These are phyloP conservation scores for Gonatopus flavifemur DNA, from an alignment of 1,140 invertebrate species.

Conservation along the genomic window DNA sequence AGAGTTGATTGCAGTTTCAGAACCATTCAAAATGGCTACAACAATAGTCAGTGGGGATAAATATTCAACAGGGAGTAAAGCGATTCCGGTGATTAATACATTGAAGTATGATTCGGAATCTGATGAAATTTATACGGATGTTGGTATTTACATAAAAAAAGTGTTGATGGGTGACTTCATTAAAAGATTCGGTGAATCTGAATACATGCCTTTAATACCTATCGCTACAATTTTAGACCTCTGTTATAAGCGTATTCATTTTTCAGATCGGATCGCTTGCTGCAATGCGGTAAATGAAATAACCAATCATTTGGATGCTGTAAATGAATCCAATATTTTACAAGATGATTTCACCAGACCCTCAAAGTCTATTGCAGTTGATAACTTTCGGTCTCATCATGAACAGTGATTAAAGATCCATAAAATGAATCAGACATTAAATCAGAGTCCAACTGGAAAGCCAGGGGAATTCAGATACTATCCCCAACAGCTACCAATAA, in stretches of 20 bases:
- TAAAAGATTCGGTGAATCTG: not conserved
- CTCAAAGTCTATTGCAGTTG: no score
- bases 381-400: not conserved
- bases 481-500: not conserved
- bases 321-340: no score
- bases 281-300: no score
- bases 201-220: not conserved
- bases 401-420: not conserved
- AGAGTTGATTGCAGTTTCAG: slow-evolving; percentile 9
- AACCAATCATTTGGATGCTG: no score
- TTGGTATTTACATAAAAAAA: not conserved
- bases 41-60: slow-evolving; percentile 25
- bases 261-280: not conserved
- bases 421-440: not conserved
- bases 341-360: no score
- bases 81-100: no score
- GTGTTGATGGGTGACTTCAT: not conserved
- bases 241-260: not conserved
- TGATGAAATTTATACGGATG: not conserved
- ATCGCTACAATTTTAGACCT: not conserved
- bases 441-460: not conserved
- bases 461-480: not conserved
- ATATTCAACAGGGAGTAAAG: slow-evolving; percentile 10
- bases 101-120: not conserved
- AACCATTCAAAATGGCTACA: slow-evolving; percentile 30